Percentiles rank a stretch among this genome's conserved stretches.
These are phyloP conservation scores for Cetonia aurata DNA, from an alignment of 2,888 invertebrate species.

Conservation along the genomic window DNA sequence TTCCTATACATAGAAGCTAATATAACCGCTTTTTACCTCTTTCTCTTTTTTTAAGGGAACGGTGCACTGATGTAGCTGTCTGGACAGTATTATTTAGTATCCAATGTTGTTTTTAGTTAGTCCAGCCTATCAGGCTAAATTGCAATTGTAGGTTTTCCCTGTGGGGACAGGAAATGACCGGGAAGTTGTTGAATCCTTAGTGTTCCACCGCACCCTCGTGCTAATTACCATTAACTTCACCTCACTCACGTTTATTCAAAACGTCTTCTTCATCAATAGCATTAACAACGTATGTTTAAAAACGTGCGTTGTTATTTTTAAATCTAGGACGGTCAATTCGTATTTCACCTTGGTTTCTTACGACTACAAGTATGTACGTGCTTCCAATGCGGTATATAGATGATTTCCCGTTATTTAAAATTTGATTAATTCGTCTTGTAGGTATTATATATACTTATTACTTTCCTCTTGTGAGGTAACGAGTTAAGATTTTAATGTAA, in stretches of 20 bases:
- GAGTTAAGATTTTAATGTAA: no score
- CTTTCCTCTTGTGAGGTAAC: no score
- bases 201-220: slow-evolving; percentile 41
- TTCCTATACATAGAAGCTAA: no score
- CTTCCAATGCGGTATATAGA: no score
- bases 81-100: slow-evolving; percentile 37
- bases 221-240: slow-evolving; percentile 52
- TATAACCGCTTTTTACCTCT: no score
- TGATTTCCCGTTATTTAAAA: no score
- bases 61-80: slow-evolving; percentile 21
- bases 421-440: no score
- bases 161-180: slow-evolving; percentile 52
- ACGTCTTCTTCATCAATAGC: slow-evolving; percentile 16
- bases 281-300: not conserved
- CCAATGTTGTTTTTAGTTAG: slow-evolving; percentile 41
- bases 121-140: slow-evolving; percentile 52
- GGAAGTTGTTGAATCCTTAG: slow-evolving; percentile 48
- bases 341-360: no score
- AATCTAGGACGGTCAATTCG: not conserved
- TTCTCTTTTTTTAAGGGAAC: slow-evolving; percentile 32
- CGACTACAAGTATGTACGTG: no score
- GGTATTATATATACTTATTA: no score
- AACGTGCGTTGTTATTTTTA: slow-evolving; percentile 18
- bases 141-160: slow-evolving; percentile 53
- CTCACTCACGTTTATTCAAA: slow-evolving; percentile 26